Evolutionary conservation across 2,113 vertebrate genomes (phyloP).

Genomic region (Macrotus californicus): DNA sequence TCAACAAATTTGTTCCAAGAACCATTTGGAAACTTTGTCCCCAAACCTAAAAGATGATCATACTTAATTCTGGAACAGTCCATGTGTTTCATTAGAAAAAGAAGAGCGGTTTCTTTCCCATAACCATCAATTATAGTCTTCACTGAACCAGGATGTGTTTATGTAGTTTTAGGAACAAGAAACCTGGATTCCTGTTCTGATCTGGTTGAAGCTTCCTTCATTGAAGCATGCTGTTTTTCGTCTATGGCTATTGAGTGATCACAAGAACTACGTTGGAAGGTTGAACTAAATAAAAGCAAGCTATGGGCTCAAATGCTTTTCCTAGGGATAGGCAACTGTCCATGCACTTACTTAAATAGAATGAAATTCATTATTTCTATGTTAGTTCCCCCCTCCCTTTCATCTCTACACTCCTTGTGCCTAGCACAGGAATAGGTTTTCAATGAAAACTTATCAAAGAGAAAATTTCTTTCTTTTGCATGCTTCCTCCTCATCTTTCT

Average conservation of each 20-base stretch:
- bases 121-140: background rate
- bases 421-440: constrained; percentile 1
- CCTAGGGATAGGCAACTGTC: background rate
- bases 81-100: background rate
- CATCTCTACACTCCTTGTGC: background rate
- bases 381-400: background rate
- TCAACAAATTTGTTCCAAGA: background rate
- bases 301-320: background rate
- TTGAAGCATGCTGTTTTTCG: background rate
- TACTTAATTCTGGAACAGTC: background rate
- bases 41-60: background rate
- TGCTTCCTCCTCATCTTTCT: background rate
- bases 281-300: constrained; percentile 5
- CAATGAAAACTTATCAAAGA: background rate
- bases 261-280: background rate
- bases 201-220: background rate
- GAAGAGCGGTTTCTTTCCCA: background rate
- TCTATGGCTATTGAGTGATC: background rate
- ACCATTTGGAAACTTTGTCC: background rate
- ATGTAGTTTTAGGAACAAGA: background rate
- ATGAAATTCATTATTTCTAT: background rate
- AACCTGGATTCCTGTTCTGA: background rate
- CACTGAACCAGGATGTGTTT: background rate
- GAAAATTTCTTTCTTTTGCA: background rate
- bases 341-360: background rate